phyloP scores from a whole-genome alignment of 2,797 vertebrate species.

The Sebastiscus tertius region DNA sequence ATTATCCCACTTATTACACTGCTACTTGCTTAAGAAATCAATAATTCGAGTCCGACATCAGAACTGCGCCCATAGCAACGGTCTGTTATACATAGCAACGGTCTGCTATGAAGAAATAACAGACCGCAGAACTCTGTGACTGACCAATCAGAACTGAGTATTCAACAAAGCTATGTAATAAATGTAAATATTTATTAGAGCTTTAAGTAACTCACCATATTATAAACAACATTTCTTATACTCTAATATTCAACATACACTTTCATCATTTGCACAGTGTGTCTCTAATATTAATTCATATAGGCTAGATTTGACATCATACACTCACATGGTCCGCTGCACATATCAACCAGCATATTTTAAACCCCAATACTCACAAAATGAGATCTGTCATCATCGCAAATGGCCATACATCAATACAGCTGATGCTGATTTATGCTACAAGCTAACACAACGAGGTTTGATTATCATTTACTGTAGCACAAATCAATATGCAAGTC shows the following conservation, averaged over 20 bases:
- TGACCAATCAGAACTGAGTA: too few relatives aligned
- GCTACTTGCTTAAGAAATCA: too few relatives aligned
- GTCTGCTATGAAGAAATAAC: too few relatives aligned
- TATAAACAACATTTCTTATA: not conserved
- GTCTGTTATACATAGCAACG: too few relatives aligned
- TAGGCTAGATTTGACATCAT: not conserved
- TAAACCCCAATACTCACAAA: not conserved
- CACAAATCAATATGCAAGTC: not conserved
- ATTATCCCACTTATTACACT: too few relatives aligned
- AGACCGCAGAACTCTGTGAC: too few relatives aligned
- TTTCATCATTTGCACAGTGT: not conserved
- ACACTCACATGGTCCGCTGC: not conserved
- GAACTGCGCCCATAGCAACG: too few relatives aligned
- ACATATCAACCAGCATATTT: not conserved
- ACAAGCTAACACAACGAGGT: not conserved
- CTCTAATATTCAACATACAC: not conserved
- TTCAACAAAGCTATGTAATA: too few relatives aligned
- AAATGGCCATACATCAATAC: not conserved
- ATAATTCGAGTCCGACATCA: too few relatives aligned
- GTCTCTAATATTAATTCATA: not conserved
- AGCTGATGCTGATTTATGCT: not conserved
- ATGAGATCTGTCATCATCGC: not conserved
- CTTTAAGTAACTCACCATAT: not conserved
- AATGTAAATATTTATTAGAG: too few relatives aligned
- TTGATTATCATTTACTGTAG: not conserved